Percentiles rank a stretch among this genome's conserved stretches.
These are phyloP conservation scores for Tamandua tetradactyla DNA, from an alignment of 2,797 vertebrate species.

Conservation along the genomic window DNA sequence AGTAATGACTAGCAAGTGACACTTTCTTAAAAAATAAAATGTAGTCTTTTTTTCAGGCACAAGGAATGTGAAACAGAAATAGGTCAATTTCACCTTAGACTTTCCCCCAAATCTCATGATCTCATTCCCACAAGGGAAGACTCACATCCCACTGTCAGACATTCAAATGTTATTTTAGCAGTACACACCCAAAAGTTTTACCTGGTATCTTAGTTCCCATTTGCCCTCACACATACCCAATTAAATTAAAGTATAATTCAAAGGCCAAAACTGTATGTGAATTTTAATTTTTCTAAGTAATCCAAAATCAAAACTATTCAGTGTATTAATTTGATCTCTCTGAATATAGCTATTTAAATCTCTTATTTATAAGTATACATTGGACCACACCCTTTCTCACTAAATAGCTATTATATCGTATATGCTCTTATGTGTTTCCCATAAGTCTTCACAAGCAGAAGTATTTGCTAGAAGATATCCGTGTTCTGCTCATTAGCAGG, in stretches of 20 bases:
- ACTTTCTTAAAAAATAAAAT: constrained; percentile 48
- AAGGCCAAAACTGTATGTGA: constrained; percentile 42
- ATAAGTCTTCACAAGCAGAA: constrained; percentile 14
- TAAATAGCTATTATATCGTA: constrained; percentile 13
- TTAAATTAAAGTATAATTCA: constrained; percentile 16
- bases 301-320: constrained; percentile 54
- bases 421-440: not conserved
- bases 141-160: not conserved
- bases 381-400: constrained; percentile 9
- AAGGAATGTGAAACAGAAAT: constrained; percentile 52
- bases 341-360: not conserved
- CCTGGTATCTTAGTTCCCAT: not conserved
- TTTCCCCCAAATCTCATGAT: not conserved
- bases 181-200: not conserved
- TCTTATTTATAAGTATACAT: constrained; percentile 48
- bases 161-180: constrained; percentile 27
- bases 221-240: not conserved
- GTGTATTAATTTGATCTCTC: not conserved
- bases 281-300: constrained; percentile 49
- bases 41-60: not conserved
- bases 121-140: constrained; percentile 25
- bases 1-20: not conserved
- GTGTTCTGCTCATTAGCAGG: constrained; percentile 17
- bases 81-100: constrained; percentile 25
- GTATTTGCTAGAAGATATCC: not conserved